Evolutionary conservation across 1,140 invertebrate genomes (phyloP), one percentile per base, ranked within the genome.

Genomic region (Anoplolepis gracilipes): DNA sequence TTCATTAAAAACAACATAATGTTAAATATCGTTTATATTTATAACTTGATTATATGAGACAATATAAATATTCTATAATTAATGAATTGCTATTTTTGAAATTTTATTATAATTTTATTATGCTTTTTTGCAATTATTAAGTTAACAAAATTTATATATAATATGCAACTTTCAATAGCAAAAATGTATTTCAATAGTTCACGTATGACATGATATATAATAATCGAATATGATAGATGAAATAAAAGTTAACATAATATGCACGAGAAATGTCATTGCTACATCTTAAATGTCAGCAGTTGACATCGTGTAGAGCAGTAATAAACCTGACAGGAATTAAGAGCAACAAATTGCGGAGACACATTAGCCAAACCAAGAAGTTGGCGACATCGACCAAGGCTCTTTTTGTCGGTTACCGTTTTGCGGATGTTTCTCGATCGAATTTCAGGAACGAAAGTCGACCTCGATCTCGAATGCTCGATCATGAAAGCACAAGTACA

Each of bases 371-470:
- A 33, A 22, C 19, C n/a, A 69, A 79, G 53, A 82, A 82, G 36
- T 46, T 11, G 36, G 53, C 53, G 53, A 59, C 67, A 72, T 65
- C 8, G 42, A 4, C 13, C 11, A 55, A 22, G 16, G 22, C 28
- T 42, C 67, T 82, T 82, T 82, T 82, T 73, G 36, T 53, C 28
- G 72, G 76, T 75, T 82, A 82, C 84, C 49, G 70, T 88, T 78
- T 82, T 57, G 64, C 84, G 78, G 49, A 72, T 70, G 75, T 59
- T 33, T 49, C 76, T 88, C 49, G 84, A 88, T 82, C 87, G 70
- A 84, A 64, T 88, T 88, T 89, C 70, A 75, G 84, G 87, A 88
- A 89, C 70, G 88, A 89, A 89, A 89, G 88, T 89, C 88, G 88
- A 88, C 88, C 88, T 88, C 84, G 70, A 89, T 89, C 82, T 57